Conservation (phyloP, 2,113 vertebrate species). For the Gnathonemus echidnorhynchus region DNA sequence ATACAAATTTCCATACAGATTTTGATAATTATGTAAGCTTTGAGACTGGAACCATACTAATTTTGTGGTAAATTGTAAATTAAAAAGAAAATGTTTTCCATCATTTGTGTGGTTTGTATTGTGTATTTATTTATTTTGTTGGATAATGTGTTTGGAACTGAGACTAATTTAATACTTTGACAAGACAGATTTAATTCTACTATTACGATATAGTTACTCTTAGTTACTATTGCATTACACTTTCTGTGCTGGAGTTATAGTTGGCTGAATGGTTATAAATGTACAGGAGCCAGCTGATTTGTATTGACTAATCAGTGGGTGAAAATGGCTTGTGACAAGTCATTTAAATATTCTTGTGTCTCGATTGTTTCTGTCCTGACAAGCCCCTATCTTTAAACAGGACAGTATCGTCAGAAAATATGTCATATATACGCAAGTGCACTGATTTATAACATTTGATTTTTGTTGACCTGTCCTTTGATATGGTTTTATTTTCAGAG, state of each 20-base stretch:
- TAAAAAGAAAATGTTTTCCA: constrained; percentile 57
- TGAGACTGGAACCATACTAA: constrained; percentile 59
- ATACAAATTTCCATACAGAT: constrained; percentile 56
- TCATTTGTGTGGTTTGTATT: constrained; percentile 26
- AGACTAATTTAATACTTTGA: not conserved
- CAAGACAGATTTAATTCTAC: not conserved
- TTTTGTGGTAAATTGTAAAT: constrained; percentile 67
- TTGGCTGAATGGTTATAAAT: not conserved
- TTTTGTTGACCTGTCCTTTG: not conserved
- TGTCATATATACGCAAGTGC: not conserved
- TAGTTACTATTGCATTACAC: not conserved
- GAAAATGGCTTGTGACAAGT: not conserved
- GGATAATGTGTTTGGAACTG: not conserved
- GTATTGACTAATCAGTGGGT: not conserved
- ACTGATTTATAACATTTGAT: not conserved
- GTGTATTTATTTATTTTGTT: not conserved
- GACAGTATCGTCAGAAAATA: not conserved
- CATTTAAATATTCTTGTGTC: constrained; percentile 1
- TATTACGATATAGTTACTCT: not conserved
- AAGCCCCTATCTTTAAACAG: constrained; percentile 35
- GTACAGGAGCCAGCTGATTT: not conserved
- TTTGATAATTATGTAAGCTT: constrained; percentile 65
- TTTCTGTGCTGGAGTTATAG: not conserved
- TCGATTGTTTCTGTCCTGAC: constrained; percentile 36
- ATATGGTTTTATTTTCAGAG: not conserved